Evolutionary conservation across 2,888 invertebrate genomes (phyloP).

Genomic region (Drosophila melanocephala): DNA sequence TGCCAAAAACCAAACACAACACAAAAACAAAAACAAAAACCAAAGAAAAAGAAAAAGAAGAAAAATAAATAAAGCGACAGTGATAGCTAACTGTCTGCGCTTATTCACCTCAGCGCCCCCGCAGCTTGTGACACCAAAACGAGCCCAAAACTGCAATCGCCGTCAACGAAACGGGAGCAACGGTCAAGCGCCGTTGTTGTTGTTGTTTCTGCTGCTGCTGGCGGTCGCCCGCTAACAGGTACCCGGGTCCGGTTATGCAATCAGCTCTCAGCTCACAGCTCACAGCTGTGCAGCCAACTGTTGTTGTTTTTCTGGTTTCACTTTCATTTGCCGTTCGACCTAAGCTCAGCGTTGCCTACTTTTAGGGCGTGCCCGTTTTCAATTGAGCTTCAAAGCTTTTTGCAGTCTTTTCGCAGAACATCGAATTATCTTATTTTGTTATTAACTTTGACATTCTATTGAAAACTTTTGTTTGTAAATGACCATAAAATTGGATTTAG

Average conservation of each 20-base stretch:
- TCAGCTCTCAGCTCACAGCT: slow-evolving; percentile 30
- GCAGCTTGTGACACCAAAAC: slow-evolving; percentile 64
- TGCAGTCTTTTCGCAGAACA: background rate
- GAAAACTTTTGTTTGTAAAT: background rate
- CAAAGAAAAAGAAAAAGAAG: slow-evolving; percentile 11
- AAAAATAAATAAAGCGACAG: slow-evolving; percentile 36
- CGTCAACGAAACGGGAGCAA: slow-evolving; percentile 65
- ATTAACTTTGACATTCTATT: background rate
- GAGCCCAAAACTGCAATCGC: slow-evolving; percentile 77
- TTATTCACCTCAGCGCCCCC: slow-evolving; percentile 30
- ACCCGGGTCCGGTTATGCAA: slow-evolving; percentile 78
- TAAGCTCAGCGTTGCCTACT: slow-evolving; percentile 21
- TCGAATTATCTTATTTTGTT: background rate
- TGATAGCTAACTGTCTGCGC: slow-evolving; percentile 6
- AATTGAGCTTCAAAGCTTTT: slow-evolving; percentile 16
- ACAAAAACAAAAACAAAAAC: slow-evolving; percentile 23
- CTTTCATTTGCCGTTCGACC: slow-evolving; percentile 64
- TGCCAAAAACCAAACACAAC: slow-evolving; percentile 58
- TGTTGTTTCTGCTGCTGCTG: background rate
- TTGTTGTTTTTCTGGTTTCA: slow-evolving; percentile 59
- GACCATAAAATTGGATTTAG: fast-evolving
- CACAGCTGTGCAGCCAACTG: slow-evolving; percentile 41
- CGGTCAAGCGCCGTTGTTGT: slow-evolving; percentile 43
- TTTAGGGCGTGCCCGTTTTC: slow-evolving; percentile 21
- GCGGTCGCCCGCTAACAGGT: slow-evolving; percentile 37